Evolutionary conservation across 1,140 invertebrate genomes (phyloP), one percentile per base, ranked within the genome.

Genomic region (Drosophila pallidifrons): DNA sequence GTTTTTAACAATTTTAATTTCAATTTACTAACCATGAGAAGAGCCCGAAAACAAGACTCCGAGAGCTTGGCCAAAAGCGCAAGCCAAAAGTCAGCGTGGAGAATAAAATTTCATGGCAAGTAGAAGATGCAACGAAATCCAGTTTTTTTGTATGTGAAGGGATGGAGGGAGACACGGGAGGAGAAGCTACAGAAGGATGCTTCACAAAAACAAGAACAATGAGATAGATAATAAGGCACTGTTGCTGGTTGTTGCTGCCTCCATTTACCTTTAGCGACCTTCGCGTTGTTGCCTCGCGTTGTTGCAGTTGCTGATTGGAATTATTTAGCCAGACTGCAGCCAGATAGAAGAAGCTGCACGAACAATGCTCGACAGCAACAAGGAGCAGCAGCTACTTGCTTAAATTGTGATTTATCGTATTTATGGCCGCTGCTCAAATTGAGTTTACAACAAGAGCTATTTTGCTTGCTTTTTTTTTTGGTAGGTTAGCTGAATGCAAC

Each of bases 401-500:
- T 89, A 89, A 85, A 82, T 81, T 88, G 75, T 89, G 85, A 89
- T 85, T 88, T 88, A 89, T 89, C 69, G 63, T 74, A 77, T 65
- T 88, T 79, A 71, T 60, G 52, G 57, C 46, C 13, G 2, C 54
- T 59, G 30, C 63, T 20, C 28, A 81, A 71, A 73, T 74, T 77
- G 55, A 75, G 69, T 81, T 74, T 71, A 59, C 81, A 67, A 72
- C 59, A 65, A 58, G 73, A 59, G 67, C n/a, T 6, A 58, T 75
- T 41, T 28, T 20, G 20, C 20, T 58, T 16, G 1, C 3, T 0
- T 25, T 20, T 20, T 20, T 16, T 20, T 20, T 25, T 25, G 20
- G 30, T 7, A 25, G 25, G 13, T 57, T 41, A 25, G 38, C 32
- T 77, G 82, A 75, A 71, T 69, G 77, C 63, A 83, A 55, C 63